phyloP scores from a whole-genome alignment of 2,888 invertebrate species.

The Empis stercorea region DNA sequence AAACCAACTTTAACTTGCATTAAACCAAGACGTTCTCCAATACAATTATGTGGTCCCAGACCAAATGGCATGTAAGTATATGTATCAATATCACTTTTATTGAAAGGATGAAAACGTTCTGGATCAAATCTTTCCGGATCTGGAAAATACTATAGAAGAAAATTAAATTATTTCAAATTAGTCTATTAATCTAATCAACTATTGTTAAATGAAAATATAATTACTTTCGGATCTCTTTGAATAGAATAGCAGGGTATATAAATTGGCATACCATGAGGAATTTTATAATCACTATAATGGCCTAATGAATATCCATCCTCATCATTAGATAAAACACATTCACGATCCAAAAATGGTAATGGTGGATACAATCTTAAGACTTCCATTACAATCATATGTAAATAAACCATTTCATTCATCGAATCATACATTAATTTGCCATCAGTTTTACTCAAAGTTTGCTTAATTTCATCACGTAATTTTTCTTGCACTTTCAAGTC shows the following conservation, averaged over 20 bases:
- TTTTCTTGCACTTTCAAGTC: slow-evolving; percentile 33
- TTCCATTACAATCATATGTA: slow-evolving; percentile 35
- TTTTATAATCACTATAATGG: slow-evolving; percentile 23
- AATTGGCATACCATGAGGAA: slow-evolving; percentile 27
- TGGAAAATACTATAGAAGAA: slow-evolving; percentile 23
- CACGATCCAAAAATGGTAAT: slow-evolving; percentile 31
- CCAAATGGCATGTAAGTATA: slow-evolving; percentile 36
- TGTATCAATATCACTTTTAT: slow-evolving; percentile 25
- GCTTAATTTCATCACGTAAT: slow-evolving; percentile 34
- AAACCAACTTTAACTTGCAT: slow-evolving; percentile 33
- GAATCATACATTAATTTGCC: slow-evolving; percentile 32
- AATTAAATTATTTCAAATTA: slow-evolving; percentile 23
- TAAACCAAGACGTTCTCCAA: slow-evolving; percentile 33
- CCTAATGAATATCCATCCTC: slow-evolving; percentile 22
- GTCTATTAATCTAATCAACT: not conserved
- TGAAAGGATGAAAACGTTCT: slow-evolving; percentile 30
- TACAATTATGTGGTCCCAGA: slow-evolving; percentile 32
- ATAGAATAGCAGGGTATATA: slow-evolving; percentile 28
- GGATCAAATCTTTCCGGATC: slow-evolving; percentile 31
- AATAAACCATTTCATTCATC: slow-evolving; percentile 35
- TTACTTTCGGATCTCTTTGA: slow-evolving; percentile 31
- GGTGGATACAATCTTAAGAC: slow-evolving; percentile 31
- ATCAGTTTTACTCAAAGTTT: slow-evolving; percentile 24
- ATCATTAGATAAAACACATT: slow-evolving; percentile 14
- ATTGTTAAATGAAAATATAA: not conserved